Evolutionary conservation across 2,888 invertebrate genomes (phyloP).

Genomic region (Gandaritis pyraliata): DNA sequence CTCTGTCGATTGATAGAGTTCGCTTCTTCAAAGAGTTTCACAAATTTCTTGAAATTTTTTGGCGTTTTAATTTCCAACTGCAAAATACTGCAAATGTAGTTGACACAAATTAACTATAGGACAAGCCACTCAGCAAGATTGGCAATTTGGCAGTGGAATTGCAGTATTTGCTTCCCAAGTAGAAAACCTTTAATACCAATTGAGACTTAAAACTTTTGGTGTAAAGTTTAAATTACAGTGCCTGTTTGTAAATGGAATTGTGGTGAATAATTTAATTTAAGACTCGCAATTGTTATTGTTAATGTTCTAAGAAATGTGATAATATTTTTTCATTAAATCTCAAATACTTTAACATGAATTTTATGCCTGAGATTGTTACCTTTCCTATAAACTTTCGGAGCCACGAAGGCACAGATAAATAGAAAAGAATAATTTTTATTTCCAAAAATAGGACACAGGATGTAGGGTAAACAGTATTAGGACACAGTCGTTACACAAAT

Average conservation of each 20-base stretch:
- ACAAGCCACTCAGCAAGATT: slow-evolving; percentile 67
- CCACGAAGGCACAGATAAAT: no score
- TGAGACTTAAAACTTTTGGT: slow-evolving; percentile 6
- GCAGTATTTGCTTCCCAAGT: slow-evolving; percentile 51
- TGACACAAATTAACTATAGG: slow-evolving; percentile 46
- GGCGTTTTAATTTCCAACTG: slow-evolving; percentile 35
- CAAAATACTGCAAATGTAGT: slow-evolving; percentile 48
- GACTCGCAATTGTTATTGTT: slow-evolving; percentile 2
- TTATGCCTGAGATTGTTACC: no score
- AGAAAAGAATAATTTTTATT: no score
- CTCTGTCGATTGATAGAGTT: background rate
- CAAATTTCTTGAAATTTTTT: slow-evolving; percentile 18
- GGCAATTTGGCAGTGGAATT: slow-evolving; percentile 69
- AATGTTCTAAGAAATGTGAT: background rate
- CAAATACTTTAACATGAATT: no score
- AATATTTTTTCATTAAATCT: no score
- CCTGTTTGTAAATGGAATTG: slow-evolving; percentile 1
- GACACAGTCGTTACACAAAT: no score
- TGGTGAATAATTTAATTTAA: slow-evolving; percentile 7
- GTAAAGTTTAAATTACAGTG: slow-evolving; percentile 19
- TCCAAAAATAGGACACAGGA: no score
- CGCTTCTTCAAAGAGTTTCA: no score
- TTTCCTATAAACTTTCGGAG: no score
- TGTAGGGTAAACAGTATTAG: no score
- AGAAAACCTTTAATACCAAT: slow-evolving; percentile 38